Conservation (phyloP, 2,888 invertebrate species). For the Phortica okadai region DNA sequence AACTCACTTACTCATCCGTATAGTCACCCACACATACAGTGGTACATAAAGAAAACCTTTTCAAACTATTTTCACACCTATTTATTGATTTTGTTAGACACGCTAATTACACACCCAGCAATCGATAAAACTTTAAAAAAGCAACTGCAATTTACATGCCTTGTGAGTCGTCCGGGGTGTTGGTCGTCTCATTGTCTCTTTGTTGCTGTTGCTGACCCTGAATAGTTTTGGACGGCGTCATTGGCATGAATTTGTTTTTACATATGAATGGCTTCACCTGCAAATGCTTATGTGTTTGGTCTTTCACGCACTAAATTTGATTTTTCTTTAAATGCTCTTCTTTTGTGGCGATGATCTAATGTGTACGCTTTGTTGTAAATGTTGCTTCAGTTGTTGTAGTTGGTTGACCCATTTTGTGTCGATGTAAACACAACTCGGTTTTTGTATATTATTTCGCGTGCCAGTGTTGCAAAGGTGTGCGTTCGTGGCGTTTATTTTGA, state of each 20-base stretch:
- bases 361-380: not conserved
- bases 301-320: not conserved
- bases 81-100: constrained; percentile 31
- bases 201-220: not conserved
- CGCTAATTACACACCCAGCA: constrained; percentile 25
- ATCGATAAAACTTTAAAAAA: constrained; percentile 28
- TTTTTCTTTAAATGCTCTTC: constrained; percentile 12
- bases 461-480: not conserved
- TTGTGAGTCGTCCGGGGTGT: not conserved
- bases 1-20: not conserved
- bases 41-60: not conserved
- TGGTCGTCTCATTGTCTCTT: not conserved
- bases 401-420: constrained; percentile 9
- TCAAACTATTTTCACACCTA: constrained; percentile 28
- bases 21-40: not conserved
- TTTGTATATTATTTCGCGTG: not conserved
- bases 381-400: not conserved
- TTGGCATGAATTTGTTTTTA: not conserved
- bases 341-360: constrained; percentile 20
- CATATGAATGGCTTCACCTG: not conserved
- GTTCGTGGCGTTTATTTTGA: not conserved
- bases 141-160: not conserved
- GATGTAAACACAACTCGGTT: not conserved
- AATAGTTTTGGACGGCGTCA: not conserved
- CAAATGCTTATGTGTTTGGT: not conserved